Base-by-base conservation (phyloP, 2,113 vertebrate genomes). In the Hemicordylus capensis region DNA sequence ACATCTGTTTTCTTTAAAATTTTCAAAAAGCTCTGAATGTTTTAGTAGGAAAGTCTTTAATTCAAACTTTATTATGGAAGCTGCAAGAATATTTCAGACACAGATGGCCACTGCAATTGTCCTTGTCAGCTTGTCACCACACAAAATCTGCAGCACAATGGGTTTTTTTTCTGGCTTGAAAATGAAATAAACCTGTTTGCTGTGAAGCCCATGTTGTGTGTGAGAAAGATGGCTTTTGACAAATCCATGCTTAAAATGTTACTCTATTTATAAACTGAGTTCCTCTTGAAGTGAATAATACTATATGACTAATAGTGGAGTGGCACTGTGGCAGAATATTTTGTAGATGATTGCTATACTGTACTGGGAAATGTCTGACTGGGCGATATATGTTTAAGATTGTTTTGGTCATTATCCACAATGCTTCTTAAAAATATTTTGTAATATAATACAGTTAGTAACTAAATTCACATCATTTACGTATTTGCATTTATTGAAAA, bases 1-100 rank as follows among this genome's bases (percentile, higher is more conserved):
- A 90, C 93, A 91, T 95, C 90, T 93, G 87, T 94, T 95, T 96
- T 90, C 67, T 75, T 89, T 54, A 63, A 93, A 87, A 82, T 91
- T 95, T 92, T 95, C 84, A 93, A 88, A 95, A 90, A 34, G 37
- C 3, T 79, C 70, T 91, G 89, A 93, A 95, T 93, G 92, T 85
- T 86, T 90, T 87, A 88, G 86, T 80, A 79, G 85, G 90, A 84
- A 81, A 86, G 87, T 79, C 79, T 78, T 6, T n/a, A 87, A 86
- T 89, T 81, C 39, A 24, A 7, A 78, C 86, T 80, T 83, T 83
- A n/a, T 88, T 87, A 72, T 91, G 85, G 89, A 83, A 82, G 72
- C 70, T 84, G 66, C 79, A 85, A 0, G 76, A 84, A 73, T 89
- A 39, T 91, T 91, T 90, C 1, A 59, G 87, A 90, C 88, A 81